Base-by-base conservation (phyloP, 1,140 invertebrate genomes). In the Tetragnatha versicolor region DNA sequence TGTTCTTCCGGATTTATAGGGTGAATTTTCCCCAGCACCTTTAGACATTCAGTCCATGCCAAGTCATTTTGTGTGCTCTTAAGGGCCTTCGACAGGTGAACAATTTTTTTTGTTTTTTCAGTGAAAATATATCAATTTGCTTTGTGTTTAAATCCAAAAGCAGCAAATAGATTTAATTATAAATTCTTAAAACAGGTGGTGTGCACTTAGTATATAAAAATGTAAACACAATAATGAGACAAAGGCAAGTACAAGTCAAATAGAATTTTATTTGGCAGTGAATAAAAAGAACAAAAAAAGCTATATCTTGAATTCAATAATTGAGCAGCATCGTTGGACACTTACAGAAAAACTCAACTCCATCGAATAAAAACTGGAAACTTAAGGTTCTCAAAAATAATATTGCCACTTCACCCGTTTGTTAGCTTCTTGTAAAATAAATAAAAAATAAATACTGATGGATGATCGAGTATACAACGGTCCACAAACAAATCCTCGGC, bases 181-280 rank as follows among this genome's bases (percentile, higher is more conserved):
- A n/a, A n/a, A n/a, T n/a, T n/a, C n/a, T n/a, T n/a, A n/a, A n/a
- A n/a, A n/a, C n/a, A n/a, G n/a, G n/a, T n/a, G n/a, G n/a, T n/a
- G 17, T 42, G 17, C 39, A 22, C 49, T 53, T 53, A 14, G 6
- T 53, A 53, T 14, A 53, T 10, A 53, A 20, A n/a, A 10, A 20
- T 14, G 9, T 53, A 53, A 53, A 53, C 10, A 53, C 9, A 53
- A 53, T 6, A 53, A 14, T 14, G 10, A 60, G 47, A 42, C 20
- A 72, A n/a, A 27, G 2, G 31, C 29, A 75, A n/a, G 17, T 63
- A 77, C 58, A 77, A 66, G 51, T 77, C 47, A 77, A 65, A 65
- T 66, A 75, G 58, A 73, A 25, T 29, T 77, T 77, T 77, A 77
- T 77, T 77, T 77, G 73, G 73, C 73, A 77, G 45, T 77, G 73